phyloP scores from a whole-genome alignment of 2,113 vertebrate genomes.

The Formicarius rufipectus region DNA sequence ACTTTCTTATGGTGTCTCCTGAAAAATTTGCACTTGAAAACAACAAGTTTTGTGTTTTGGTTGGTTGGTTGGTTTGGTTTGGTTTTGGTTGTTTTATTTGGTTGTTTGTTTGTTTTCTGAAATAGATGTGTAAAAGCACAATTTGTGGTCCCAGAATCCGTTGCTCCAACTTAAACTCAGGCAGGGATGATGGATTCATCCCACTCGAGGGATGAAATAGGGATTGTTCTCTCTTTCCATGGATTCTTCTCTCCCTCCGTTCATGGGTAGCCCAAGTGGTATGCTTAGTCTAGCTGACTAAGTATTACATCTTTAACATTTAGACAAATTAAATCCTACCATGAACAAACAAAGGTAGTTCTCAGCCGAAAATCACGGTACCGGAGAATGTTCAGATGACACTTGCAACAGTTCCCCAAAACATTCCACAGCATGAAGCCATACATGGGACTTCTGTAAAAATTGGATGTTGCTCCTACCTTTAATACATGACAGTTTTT shows the following conservation, averaged over 20 bases:
- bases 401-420: background rate
- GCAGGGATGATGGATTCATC: background rate
- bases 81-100: too few relatives aligned
- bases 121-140: background rate
- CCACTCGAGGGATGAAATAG: background rate
- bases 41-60: background rate
- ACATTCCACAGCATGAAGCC: background rate
- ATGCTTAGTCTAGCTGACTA: background rate
- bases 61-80: too few relatives aligned
- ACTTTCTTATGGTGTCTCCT: background rate
- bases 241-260: background rate
- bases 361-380: background rate
- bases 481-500: background rate
- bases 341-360: background rate
- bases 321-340: background rate
- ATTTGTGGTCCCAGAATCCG: background rate
- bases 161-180: background rate
- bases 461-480: background rate
- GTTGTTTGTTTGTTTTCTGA: background rate
- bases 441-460: background rate
- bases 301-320: background rate
- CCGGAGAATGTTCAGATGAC: background rate
- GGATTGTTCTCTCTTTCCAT: background rate
- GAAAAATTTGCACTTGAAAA: background rate
- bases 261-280: background rate